A percentile compares a stretch with the other conserved stretches of the same genome.
phyloP scores from a whole-genome alignment of 2,797 vertebrate species.

The Cossypha polioptera region DNA sequence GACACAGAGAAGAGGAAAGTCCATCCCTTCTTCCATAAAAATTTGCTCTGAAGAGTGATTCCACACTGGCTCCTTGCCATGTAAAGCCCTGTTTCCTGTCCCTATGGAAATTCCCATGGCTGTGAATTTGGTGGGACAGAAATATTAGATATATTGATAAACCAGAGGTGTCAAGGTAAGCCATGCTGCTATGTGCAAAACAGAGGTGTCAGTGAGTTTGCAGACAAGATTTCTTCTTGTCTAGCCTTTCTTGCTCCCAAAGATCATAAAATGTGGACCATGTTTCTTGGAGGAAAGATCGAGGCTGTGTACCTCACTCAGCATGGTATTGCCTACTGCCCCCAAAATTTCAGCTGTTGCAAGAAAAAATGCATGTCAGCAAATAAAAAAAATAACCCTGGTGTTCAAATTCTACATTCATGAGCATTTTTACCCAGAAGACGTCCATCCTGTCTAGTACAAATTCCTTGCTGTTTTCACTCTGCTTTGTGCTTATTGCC shows the following conservation, averaged over 20 bases:
- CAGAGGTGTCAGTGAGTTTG: not conserved
- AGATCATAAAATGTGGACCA: not conserved
- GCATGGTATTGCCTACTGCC: not conserved
- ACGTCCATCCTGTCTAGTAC: not conserved
- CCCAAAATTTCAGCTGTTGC: not conserved
- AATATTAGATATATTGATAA: not conserved
- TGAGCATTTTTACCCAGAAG: not conserved
- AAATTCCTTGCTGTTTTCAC: not conserved
- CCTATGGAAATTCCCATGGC: not conserved
- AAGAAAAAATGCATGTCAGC: not conserved
- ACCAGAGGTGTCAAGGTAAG: not conserved
- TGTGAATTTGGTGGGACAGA: not conserved
- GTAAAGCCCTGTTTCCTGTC: not conserved
- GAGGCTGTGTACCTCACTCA: not conserved
- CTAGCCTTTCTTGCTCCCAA: not conserved
- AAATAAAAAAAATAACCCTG: not conserved
- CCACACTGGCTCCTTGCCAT: accelerated
- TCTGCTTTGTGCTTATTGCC: not conserved
- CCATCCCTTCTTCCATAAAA: not conserved
- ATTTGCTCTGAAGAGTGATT: not conserved
- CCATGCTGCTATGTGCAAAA: not conserved
- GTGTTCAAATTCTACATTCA: not conserved
- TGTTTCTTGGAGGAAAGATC: not conserved
- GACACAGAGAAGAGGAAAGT: not conserved
- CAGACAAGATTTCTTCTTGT: not conserved